A percentile compares a stretch with the other conserved stretches of the same genome.
phyloP scores from a whole-genome alignment of 2,797 vertebrate species.

The Euthynnus affinis region DNA sequence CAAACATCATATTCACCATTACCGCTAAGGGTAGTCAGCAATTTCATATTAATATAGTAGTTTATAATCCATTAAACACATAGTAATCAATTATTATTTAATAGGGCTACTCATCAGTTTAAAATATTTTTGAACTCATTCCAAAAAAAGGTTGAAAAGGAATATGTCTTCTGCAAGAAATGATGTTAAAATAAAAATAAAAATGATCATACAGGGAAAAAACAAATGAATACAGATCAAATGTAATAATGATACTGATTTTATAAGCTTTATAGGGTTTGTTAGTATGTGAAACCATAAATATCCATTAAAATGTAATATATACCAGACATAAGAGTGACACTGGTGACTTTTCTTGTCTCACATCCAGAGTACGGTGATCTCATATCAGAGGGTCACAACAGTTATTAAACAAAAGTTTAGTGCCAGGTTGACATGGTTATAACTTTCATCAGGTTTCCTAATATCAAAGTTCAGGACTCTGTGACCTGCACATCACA shows the following conservation, averaged over 20 bases:
- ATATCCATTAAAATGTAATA: too few species aligned
- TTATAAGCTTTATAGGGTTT: background rate
- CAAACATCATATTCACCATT: background rate
- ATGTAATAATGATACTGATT: background rate
- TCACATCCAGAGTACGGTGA: background rate
- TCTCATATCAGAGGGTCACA: slow-evolving; percentile 18
- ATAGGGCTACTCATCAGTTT: background rate
- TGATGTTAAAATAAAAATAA: background rate
- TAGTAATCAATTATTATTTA: background rate
- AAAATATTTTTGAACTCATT: background rate
- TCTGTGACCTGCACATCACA: slow-evolving; percentile 58
- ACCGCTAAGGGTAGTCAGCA: background rate
- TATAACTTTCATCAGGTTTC: slow-evolving; percentile 56
- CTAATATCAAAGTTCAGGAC: slow-evolving; percentile 37
- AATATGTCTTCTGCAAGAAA: background rate
- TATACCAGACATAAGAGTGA: slow-evolving; percentile 1
- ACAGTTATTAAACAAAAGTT: slow-evolving; percentile 49
- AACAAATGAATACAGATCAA: background rate
- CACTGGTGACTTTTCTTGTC: background rate
- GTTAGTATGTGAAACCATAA: background rate
- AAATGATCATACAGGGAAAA: background rate
- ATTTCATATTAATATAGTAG: background rate
- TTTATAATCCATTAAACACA: background rate
- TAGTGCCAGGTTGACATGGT: slow-evolving; percentile 32
- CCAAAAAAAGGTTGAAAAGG: background rate